Base-by-base conservation (phyloP, 2,888 invertebrate species). In the Rhorus exstirpatorius region DNA sequence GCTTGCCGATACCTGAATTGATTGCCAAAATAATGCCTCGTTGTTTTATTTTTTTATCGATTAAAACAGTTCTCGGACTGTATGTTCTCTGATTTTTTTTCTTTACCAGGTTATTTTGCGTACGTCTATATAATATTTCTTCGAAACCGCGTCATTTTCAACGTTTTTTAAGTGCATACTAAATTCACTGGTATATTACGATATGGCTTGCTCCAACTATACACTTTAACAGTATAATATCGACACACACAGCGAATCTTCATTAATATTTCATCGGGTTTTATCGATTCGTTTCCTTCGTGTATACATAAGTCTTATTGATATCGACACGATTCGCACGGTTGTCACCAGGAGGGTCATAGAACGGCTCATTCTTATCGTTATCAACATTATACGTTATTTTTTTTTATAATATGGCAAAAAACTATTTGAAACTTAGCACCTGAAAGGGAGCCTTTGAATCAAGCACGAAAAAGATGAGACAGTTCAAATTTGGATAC, bases 191-290 rank as follows among this genome's bases (percentile, higher is more conserved):
- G n/a, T 49, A 17, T 4, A 8, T 49, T 14, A 49, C 49, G 49
- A 7, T 8, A 49, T 49, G 14, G 19, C 8, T 17, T 19, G 19
- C 49, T 49, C 49, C 19, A 6, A 2, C 7, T 19, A 8, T 19
- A 3, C 31, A 24, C 0, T 14, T 49, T 12, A 0, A 12, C 12
- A 49, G 12, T 31, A 4, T 12, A 44, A 61, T 24, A 41, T 24
- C 14, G 10, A 19, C 12, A 31, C 31, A 49, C 31, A 49, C 3
- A 14, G 14, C 31, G 31, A 8, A 49, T 61, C 17, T 14, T 26
- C 79, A 68, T 79, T 21, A 70, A 80, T 80, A 60, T 70, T 80
- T 75, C 53, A 71, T n/a, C 14, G 12, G 31, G 2, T 44, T 46
- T 63, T 53, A 53, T 75, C 80, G 75, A 75, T 75, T 70, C 63